Evolutionary conservation across 2,113 vertebrate species (phyloP), one percentile per base, ranked within the genome.

Genomic region (Melospiza georgiana): DNA sequence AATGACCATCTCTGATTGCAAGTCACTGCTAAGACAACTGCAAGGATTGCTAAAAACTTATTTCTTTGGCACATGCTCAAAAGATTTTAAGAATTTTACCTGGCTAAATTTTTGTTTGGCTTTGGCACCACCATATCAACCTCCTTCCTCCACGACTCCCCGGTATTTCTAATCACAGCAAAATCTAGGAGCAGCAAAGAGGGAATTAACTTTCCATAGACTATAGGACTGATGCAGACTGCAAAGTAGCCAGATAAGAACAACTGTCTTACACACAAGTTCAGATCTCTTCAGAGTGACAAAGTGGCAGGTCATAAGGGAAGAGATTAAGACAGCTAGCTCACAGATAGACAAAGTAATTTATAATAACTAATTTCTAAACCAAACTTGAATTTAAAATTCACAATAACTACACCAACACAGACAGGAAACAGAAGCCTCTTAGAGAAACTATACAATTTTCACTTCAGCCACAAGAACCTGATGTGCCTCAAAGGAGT

Each of bases 201-300:
- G 24, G 5, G 7, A 77, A 84, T 49, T 10, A 28, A 41, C 11
- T n/a, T 44, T 21, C 21, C 54, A 3, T 9, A 48, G 48, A 9
- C 5, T 20, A 9, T 1, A n/a, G 20, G 15, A 63, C 15, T 6
- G 43, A 74, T 18, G 8, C 1, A 4, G 31, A 22, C 13, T 55
- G 49, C 12, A 33, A 69, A 74, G 18, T 2, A 61, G 44, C 8
- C 30, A 73, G 46, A 12, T 5, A 44, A 77, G 27, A 65, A 35
- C 5, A 74, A 27, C 11, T 23, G 10, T 28, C 30, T 37, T 33
- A 19, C 9, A 35, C 14, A 58, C 15, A 49, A 37, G 28, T 49
- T 88, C 52, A 67, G 15, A 37, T 23, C 24, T 68, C 39, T 68
- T 49, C 31, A 68, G 35, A 14, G 14, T 44, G 43, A 79, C 8